Evolutionary conservation across 53 echinoderm and acorn worm genomes (phyloP).

Genomic region (Pentamera pediparva): DNA sequence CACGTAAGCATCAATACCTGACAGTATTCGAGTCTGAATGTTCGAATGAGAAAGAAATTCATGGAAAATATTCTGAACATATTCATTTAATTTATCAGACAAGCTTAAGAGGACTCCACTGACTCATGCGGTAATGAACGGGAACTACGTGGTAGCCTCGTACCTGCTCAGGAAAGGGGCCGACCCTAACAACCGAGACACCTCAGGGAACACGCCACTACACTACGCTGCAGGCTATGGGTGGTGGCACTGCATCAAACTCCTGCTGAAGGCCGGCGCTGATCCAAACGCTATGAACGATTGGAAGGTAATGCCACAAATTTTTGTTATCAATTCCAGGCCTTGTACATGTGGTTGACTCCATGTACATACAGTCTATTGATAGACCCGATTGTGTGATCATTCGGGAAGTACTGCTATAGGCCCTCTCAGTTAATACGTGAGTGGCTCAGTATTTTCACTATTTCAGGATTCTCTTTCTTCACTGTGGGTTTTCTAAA

Average conservation of each 20-base stretch:
- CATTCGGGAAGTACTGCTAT: too few species aligned
- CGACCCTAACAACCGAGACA: slow-evolving; percentile 75
- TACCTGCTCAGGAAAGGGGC: slow-evolving; percentile 81
- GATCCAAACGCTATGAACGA: slow-evolving; percentile 76
- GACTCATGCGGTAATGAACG: slow-evolving; percentile 88
- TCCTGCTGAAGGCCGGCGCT: slow-evolving; percentile 73
- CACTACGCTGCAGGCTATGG: slow-evolving; percentile 95
- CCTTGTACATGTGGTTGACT: too few species aligned
- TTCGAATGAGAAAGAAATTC: neutral
- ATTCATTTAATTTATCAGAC: slow-evolving; percentile 46
- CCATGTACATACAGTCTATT: too few species aligned
- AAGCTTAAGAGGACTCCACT: slow-evolving; percentile 77
- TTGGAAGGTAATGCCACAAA: slow-evolving; percentile 97
- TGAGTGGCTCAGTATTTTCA: too few species aligned
- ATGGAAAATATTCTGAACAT: neutral
- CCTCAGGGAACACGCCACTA: slow-evolving; percentile 78
- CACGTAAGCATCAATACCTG: too few species aligned
- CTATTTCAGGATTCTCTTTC: too few species aligned
- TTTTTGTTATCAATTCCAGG: too few species aligned
- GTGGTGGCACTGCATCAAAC: slow-evolving; percentile 80
- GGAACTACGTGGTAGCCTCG: slow-evolving; percentile 63
- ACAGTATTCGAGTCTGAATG: too few species aligned
- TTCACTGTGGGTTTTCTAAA: too few species aligned
- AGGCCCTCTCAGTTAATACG: too few species aligned
- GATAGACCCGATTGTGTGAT: too few species aligned